These are phyloP conservation scores for Opisthocomus hoazin DNA, from an alignment of 2,113 vertebrate genomes.

Conservation along the genomic window DNA sequence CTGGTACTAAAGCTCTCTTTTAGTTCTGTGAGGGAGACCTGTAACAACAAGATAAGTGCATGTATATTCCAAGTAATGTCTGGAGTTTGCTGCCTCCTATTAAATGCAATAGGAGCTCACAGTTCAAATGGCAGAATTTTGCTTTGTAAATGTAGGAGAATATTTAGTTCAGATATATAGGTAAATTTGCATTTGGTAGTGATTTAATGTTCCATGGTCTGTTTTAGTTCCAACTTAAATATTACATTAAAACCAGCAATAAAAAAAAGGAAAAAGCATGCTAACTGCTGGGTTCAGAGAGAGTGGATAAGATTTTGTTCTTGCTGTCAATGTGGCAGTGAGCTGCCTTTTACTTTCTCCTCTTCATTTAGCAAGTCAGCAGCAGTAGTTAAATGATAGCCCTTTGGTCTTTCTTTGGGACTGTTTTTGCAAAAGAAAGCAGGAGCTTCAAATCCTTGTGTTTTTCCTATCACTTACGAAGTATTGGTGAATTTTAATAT, in stretches of 20 bases:
- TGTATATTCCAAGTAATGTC: slow-evolving; percentile 38
- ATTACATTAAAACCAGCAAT: slow-evolving; percentile 54
- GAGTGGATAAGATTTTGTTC: slow-evolving; percentile 30
- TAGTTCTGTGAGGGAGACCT: slow-evolving; percentile 34
- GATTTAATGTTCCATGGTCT: slow-evolving; percentile 54
- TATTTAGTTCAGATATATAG: slow-evolving; percentile 47
- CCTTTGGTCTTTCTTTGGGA: slow-evolving; percentile 27
- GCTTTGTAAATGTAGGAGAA: slow-evolving; percentile 60
- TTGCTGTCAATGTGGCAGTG: slow-evolving; percentile 13
- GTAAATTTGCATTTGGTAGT: slow-evolving; percentile 64
- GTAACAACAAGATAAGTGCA: slow-evolving; percentile 64
- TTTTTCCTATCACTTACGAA: background rate
- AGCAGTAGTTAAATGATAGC: slow-evolving; percentile 34
- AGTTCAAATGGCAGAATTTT: slow-evolving; percentile 52
- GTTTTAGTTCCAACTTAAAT: slow-evolving; percentile 60
- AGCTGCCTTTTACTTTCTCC: slow-evolving; percentile 25
- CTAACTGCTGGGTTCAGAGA: slow-evolving; percentile 33
- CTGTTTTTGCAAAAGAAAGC: slow-evolving; percentile 45
- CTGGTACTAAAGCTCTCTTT: slow-evolving; percentile 45
- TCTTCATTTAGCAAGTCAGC: slow-evolving; percentile 53
- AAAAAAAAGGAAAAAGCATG: background rate
- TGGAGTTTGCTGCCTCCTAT: slow-evolving; percentile 42
- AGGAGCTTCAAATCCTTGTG: slow-evolving; percentile 30
- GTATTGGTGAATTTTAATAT: slow-evolving; percentile 8
- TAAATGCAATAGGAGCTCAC: slow-evolving; percentile 34